Conservation (phyloP, 2,888 invertebrate species). For the Platycheirus albimanus region DNA sequence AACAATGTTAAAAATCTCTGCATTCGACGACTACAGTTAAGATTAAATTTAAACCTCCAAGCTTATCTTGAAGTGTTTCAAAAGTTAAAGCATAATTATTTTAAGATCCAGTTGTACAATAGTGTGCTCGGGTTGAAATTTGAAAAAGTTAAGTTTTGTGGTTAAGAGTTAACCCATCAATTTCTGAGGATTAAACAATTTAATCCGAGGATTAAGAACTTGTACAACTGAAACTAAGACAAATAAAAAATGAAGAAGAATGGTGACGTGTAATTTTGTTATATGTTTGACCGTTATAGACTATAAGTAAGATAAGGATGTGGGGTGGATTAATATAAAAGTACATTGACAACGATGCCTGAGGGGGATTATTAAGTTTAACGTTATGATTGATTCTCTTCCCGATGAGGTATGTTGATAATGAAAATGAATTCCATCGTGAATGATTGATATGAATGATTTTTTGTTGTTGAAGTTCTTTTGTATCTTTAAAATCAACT, state of each 20-base stretch:
- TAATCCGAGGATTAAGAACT: no score
- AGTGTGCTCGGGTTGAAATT: no score
- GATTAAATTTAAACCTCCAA: no score
- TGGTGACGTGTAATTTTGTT: constrained; percentile 25
- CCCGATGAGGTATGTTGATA: constrained; percentile 56
- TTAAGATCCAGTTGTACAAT: not conserved
- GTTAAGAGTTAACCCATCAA: no score
- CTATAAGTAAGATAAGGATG: no score
- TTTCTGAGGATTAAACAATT: no score
- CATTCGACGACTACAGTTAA: constrained; percentile 47
- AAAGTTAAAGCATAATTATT: constrained; percentile 8
- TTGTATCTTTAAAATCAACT: constrained; percentile 51
- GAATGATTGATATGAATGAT: constrained; percentile 65
- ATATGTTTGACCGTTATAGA: constrained; percentile 14
- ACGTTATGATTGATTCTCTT: constrained; percentile 38
- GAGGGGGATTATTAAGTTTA: constrained; percentile 4
- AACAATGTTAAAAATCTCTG: constrained; percentile 9
- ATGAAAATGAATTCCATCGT: constrained; percentile 43
- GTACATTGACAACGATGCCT: constrained; percentile 35
- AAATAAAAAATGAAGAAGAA: constrained; percentile 4
- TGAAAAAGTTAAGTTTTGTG: no score
- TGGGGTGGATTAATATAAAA: constrained; percentile 30
- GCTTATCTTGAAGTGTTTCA: not conserved
- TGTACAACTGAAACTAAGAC: no score
- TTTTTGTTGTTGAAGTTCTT: constrained; percentile 32